These are phyloP conservation scores for Camelus dromedarius DNA, from an alignment of 2,113 vertebrate species.

Conservation along the genomic window DNA sequence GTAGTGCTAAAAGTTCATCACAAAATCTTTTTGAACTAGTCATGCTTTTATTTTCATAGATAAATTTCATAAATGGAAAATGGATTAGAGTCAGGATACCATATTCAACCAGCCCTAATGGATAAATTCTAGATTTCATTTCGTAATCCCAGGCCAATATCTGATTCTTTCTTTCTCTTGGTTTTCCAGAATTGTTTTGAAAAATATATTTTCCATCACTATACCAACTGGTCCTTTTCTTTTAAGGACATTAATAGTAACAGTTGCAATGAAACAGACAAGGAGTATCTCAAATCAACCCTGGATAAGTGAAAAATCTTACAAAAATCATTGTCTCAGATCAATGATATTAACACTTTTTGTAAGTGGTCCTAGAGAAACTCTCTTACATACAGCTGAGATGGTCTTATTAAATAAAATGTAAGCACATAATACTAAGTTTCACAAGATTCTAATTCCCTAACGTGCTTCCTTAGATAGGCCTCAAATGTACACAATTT, in stretches of 20 bases:
- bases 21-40: background rate
- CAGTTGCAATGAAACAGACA: background rate
- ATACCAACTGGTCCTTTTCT: background rate
- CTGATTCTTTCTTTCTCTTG: background rate
- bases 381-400: background rate
- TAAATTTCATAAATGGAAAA: background rate
- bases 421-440: background rate
- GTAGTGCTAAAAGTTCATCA: background rate
- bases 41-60: slow-evolving; percentile 1
- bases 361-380: background rate
- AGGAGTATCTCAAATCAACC: background rate
- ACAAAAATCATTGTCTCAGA: background rate
- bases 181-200: background rate
- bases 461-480: background rate
- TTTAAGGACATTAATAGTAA: background rate
- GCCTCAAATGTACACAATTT: background rate
- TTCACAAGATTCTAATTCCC: background rate
- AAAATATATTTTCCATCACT: background rate
- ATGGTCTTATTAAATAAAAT: background rate
- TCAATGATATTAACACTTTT: background rate
- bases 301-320: background rate
- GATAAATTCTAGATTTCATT: background rate
- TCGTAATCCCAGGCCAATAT: background rate
- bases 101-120: background rate
- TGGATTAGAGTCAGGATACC: background rate